Conservation (phyloP, 2,797 vertebrate species). For the Dendrocincla fuliginosa region DNA sequence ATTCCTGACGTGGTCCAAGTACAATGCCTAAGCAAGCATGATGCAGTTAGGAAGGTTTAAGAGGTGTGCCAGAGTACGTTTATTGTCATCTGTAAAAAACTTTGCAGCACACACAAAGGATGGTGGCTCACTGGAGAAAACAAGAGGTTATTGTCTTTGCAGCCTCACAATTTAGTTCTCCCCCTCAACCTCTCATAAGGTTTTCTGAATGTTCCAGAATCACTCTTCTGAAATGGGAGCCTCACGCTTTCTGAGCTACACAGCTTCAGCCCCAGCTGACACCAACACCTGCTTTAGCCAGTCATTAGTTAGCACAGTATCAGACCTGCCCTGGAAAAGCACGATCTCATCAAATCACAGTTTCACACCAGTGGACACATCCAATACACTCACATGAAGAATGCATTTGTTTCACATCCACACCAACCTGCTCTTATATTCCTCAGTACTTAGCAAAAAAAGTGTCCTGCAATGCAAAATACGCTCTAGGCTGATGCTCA, state of each 20-base stretch:
- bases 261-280: background rate
- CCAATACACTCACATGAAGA: background rate
- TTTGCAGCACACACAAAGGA: background rate
- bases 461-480: background rate
- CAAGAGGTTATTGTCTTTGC: background rate
- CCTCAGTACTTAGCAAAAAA: background rate
- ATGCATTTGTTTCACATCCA: background rate
- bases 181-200: fast-evolving
- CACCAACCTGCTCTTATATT: background rate
- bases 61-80: background rate
- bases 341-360: background rate
- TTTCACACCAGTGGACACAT: background rate
- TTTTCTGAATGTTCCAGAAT: background rate
- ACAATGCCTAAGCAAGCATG: background rate
- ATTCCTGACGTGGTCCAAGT: background rate
- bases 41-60: background rate
- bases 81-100: background rate
- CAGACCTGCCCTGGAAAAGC: constrained; percentile 40
- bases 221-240: background rate
- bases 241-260: background rate
- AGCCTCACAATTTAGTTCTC: background rate
- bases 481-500: background rate
- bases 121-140: background rate
- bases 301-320: background rate
- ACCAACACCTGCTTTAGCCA: background rate